phyloP scores from a whole-genome alignment of 2,113 vertebrate species.

The Crotalus viridis region DNA sequence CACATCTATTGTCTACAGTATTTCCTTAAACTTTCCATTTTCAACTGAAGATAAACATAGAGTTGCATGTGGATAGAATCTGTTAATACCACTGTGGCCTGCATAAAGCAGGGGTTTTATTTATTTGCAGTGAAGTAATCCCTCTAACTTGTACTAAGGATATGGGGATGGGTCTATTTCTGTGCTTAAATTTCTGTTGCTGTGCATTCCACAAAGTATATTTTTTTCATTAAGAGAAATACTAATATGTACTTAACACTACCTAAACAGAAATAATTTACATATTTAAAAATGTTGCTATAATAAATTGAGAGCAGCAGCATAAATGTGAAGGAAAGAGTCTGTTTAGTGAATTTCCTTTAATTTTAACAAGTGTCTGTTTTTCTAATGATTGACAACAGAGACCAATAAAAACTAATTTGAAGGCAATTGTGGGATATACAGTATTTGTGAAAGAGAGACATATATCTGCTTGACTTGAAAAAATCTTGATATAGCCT shows the following conservation, averaged over 20 bases:
- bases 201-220: background rate
- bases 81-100: background rate
- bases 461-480: background rate
- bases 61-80: background rate
- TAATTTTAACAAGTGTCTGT: background rate
- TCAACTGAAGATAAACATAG: background rate
- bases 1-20: background rate
- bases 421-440: background rate
- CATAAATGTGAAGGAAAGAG: background rate
- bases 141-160: background rate
- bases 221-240: background rate
- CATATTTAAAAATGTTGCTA: background rate
- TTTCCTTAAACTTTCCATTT: background rate
- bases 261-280: background rate
- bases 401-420: background rate
- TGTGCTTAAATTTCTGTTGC: background rate
- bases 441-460: too few species aligned
- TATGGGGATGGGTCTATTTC: background rate
- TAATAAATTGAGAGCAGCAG: background rate
- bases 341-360: background rate
- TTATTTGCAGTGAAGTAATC: background rate
- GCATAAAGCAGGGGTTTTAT: background rate
- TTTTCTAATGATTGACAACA: background rate
- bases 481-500: background rate
- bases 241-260: background rate